Evolutionary conservation across 2,888 invertebrate genomes (phyloP).

Genomic region (Cephus nigrinus): DNA sequence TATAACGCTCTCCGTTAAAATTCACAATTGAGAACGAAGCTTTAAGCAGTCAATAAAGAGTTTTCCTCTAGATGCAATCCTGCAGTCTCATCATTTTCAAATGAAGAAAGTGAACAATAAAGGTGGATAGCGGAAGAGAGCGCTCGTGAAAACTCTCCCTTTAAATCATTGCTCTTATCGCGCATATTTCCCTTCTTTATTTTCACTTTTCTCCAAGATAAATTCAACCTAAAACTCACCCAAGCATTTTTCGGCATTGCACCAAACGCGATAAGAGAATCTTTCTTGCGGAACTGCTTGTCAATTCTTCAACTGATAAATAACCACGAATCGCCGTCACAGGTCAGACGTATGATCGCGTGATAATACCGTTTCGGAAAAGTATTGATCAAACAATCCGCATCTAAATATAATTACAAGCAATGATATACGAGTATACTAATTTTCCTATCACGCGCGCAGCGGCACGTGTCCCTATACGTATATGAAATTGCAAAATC

Average conservation of each 20-base stretch:
- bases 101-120: not conserved
- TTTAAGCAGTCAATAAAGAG: not conserved
- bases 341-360: not conserved
- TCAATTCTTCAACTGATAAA: not conserved
- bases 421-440: not conserved
- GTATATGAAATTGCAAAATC: not conserved
- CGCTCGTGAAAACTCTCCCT: not conserved
- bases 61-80: not conserved
- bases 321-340: not conserved
- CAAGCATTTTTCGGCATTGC: not conserved
- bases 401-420: not conserved
- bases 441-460: not conserved
- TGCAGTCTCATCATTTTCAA: not conserved
- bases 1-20: not conserved
- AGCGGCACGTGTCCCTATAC: not conserved
- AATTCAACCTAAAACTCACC: not conserved
- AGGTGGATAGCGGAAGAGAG: not conserved
- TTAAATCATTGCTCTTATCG: not conserved
- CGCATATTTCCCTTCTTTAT: not conserved
- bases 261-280: not conserved
- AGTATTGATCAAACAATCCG: not conserved
- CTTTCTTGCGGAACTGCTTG: not conserved
- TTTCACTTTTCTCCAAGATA: not conserved
- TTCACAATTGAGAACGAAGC: not conserved
- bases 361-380: not conserved